These are phyloP conservation scores for Glossophaga mutica DNA, from an alignment of 2,797 vertebrate genomes.

Conservation along the genomic window DNA sequence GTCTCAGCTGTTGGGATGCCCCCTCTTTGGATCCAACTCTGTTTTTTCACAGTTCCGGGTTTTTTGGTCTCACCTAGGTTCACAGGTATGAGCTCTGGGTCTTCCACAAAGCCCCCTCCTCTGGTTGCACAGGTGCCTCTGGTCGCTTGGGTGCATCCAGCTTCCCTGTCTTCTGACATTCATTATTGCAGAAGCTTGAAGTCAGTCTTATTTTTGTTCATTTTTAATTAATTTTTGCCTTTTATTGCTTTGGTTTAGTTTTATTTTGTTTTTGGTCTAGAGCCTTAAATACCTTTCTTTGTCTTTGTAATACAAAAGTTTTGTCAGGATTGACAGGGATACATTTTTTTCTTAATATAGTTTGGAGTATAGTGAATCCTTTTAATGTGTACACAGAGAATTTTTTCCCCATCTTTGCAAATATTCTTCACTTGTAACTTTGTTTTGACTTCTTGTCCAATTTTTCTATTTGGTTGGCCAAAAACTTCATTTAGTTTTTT, in stretches of 20 bases:
- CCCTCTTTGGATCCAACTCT: no score
- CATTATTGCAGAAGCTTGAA: background rate
- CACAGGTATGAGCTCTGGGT: no score
- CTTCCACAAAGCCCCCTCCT: no score
- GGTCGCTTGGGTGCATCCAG: no score
- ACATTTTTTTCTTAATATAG: background rate
- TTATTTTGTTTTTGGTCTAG: background rate
- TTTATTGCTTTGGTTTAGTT: conserved; percentile 27
- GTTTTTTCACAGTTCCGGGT: no score
- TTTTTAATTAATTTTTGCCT: background rate
- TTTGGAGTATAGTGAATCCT: background rate
- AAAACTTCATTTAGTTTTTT: background rate
- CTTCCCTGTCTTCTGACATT: background rate
- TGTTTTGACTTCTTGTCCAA: background rate
- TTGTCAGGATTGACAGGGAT: background rate
- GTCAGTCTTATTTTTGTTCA: background rate
- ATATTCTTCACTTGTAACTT: background rate
- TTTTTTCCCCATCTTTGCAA: background rate
- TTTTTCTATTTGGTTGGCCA: background rate
- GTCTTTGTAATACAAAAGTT: conserved; percentile 3
- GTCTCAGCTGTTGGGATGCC: no score
- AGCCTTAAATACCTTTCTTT: background rate
- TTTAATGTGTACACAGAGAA: background rate
- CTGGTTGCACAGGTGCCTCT: no score
- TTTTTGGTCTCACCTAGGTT: no score